Evolutionary conservation across 2,888 invertebrate species (phyloP).

Genomic region (Erebia epiphron): DNA sequence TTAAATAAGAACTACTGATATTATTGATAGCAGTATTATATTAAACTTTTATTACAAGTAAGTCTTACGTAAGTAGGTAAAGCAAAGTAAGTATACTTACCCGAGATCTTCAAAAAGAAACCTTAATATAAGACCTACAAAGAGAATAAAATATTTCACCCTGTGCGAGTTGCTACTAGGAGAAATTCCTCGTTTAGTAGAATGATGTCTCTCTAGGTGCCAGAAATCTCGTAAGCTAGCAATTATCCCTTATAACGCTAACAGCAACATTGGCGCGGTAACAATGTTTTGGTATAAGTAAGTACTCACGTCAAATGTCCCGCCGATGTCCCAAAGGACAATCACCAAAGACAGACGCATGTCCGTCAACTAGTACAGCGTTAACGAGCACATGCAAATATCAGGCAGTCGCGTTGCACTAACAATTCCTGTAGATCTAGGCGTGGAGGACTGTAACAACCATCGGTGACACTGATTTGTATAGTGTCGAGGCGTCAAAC

Average conservation of each 20-base stretch:
- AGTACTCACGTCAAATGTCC: conserved; percentile 42
- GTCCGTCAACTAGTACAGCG: conserved; percentile 66
- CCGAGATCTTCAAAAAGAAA: background rate
- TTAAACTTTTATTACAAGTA: too few species aligned
- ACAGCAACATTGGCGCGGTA: conserved; percentile 34
- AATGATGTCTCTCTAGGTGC: conserved; percentile 34
- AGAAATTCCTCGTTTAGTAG: conserved; percentile 7
- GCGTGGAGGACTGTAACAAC: conserved; percentile 34
- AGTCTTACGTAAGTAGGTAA: too few species aligned
- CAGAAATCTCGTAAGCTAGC: conserved; percentile 33
- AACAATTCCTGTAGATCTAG: conserved; percentile 63
- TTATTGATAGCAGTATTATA: background rate
- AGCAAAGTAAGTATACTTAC: background rate
- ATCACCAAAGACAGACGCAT: conserved; percentile 64
- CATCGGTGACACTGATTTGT: conserved; percentile 32
- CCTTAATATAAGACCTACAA: background rate
- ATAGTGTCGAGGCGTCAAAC: conserved; percentile 29
- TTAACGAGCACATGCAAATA: conserved; percentile 82
- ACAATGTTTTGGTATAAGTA: conserved; percentile 44
- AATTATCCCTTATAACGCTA: conserved; percentile 35
- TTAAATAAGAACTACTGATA: background rate
- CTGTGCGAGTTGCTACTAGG: background rate
- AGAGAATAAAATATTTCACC: conserved; percentile 3
- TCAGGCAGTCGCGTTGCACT: conserved; percentile 55
- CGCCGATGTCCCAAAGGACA: conserved; percentile 49